Evolutionary conservation across 2,797 vertebrate species (phyloP).

Genomic region (Notamacropus eugenii): DNA sequence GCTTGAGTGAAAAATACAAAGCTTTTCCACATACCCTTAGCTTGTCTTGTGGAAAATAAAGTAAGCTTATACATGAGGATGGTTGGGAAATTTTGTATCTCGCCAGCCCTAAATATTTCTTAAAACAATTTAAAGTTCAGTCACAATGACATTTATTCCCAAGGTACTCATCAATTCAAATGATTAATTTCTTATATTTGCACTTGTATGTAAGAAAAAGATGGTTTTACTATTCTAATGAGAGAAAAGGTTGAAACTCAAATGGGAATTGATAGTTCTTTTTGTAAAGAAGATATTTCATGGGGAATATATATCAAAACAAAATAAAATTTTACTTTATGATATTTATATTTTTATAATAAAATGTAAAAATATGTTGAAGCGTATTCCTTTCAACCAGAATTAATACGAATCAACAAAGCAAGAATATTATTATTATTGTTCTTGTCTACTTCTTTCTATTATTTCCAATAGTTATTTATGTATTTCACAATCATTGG

Average conservation of each 20-base stretch:
- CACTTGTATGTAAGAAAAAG: conserved; percentile 60
- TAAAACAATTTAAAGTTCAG: conserved; percentile 66
- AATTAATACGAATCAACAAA: not conserved
- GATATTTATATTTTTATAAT: not conserved
- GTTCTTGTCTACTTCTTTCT: not conserved
- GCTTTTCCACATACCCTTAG: conserved; percentile 17
- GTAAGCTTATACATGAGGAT: not conserved
- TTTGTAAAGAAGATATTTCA: conserved; percentile 34
- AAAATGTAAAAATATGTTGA: not conserved
- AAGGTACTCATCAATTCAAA: conserved; percentile 65
- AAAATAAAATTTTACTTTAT: not conserved
- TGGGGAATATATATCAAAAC: conserved; percentile 22
- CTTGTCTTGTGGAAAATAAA: conserved; percentile 63
- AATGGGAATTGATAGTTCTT: conserved; percentile 44
- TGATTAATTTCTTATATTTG: conserved; percentile 56
- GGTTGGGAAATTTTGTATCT: not conserved
- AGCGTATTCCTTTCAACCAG: not conserved
- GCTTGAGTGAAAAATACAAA: conserved; percentile 54
- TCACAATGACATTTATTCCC: conserved; percentile 56
- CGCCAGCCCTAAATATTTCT: conserved; percentile 11
- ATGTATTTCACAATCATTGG: not conserved
- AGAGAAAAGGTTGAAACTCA: conserved; percentile 60
- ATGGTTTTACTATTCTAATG: conserved; percentile 60
- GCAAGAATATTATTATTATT: not conserved
- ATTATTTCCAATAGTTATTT: not conserved